Conservation (phyloP, 2,113 vertebrate genomes). For the Labrus mixtus region DNA sequence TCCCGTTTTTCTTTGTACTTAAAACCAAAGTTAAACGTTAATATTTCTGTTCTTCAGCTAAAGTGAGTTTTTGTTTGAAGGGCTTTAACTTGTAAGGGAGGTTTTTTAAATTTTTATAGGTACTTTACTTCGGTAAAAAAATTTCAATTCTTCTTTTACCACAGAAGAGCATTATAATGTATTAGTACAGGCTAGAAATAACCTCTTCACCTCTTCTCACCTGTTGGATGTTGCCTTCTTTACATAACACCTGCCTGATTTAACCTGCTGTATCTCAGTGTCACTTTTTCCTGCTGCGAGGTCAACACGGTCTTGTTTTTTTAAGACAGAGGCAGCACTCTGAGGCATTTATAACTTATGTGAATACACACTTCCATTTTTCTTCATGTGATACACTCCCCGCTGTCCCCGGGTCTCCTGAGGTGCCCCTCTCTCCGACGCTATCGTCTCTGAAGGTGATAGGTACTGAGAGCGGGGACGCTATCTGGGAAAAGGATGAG, state of each 20-base stretch:
- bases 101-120: background rate
- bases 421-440: conserved; percentile 44
- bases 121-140: background rate
- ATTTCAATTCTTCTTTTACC: background rate
- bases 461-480: conserved; percentile 67
- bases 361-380: conserved; percentile 49
- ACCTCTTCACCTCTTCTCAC: conserved; percentile 5
- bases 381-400: conserved; percentile 43
- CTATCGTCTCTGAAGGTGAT: conserved; percentile 70
- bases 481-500: conserved; percentile 67
- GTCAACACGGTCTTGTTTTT: conserved; percentile 23
- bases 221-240: background rate
- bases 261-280: conserved; percentile 13
- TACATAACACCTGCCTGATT: conserved; percentile 16
- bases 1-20: background rate
- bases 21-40: background rate
- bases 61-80: background rate
- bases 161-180: background rate
- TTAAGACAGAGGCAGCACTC: conserved; percentile 1
- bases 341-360: conserved; percentile 17
- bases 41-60: background rate
- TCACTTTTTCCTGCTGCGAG: conserved; percentile 10
- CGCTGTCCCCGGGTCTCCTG: conserved; percentile 27
- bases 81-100: background rate
- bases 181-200: background rate